Base-by-base conservation (phyloP, 2,797 vertebrate genomes). In the Sebastes cheni region DNA sequence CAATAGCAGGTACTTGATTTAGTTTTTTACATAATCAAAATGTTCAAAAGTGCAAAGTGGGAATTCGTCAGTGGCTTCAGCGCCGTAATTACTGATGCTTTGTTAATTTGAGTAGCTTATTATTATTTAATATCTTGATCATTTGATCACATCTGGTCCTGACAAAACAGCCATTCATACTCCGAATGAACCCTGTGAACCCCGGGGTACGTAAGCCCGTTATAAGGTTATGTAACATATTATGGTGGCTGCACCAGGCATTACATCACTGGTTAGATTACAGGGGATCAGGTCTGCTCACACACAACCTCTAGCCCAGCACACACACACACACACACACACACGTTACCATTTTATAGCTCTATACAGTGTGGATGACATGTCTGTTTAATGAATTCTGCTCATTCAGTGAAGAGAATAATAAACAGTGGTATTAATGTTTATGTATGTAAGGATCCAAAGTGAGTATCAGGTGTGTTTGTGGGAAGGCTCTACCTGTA, bases 181-280 rank as follows among this genome's bases (percentile, higher is more conserved):
- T 80, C 25, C 39, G 39, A 79, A 36, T 88, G 86, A 92, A 93
- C 92, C 83, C 77, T n/a, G 55, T 85, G 83, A 92, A 91, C 93
- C 81, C 67, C 22, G 30, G 79, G 83, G 69, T 88, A 71, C 42
- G 75, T 88, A 86, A 91, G 88, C 86, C 86, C 87, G 87, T 91
- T 92, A 80, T 78, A 79, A 86, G 72, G 86, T 94, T 94, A 92
- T 92, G 84, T 92, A 93, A 94, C 91, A 83, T 91, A 82, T 89
- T 88, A 82, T 92, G 86, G 81, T 76, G 89, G 83, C 84, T 90
- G 79, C 84, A 85, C 64, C 52, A 70, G 82, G 83, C 87, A 92
- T 93, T 93, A 91, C 92, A 87, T 93, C 89, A 92, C 60, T 83
- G 88, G 84, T 82, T 91, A 88, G 90, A 90, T 92, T 93, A 93